Base-by-base conservation (phyloP, 1,140 invertebrate genomes). In the Hyles vespertilio region DNA sequence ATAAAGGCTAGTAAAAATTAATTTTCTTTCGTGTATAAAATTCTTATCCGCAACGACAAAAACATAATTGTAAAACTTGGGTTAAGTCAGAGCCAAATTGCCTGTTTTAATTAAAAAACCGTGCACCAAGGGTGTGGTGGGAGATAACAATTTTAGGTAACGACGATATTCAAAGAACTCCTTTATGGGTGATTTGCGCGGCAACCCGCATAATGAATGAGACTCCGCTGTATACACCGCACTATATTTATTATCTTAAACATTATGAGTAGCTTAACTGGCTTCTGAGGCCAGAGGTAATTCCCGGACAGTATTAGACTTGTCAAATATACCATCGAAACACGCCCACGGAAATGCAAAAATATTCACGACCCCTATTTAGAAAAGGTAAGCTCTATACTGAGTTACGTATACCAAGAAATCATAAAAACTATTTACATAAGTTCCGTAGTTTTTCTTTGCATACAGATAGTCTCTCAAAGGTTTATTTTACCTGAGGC, bases 121-220 rank as follows among this genome's bases (percentile, higher is more conserved):
- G 66, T 65, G 67, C 65, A 67, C 67, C 63, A 52, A 66, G 63
- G 61, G 61, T 51, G 59, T 67, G 65, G 69, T 65, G 60, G 65
- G 56, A 69, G 70, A 72, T 78, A 76, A 76, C 69, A 72, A 70
- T 74, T 77, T 77, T 74, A 65, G 68, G 68, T 74, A 77, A 77
- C 73, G 70, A 65, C 70, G 67, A 70, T 72, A 72, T 69, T 65
- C 63, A 68, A 71, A 72, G 69, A 69, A 75, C 63, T 75, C 72
- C 59, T 73, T 77, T 77, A 77, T 70, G 65, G 70, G 66, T 65
- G 61, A 71, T 71, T 66, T 63, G 65, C 50, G 70, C 59, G 12
- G 46, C 56, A 69, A 65, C 65, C 67, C 71, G 70, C 70, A 73
- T 77, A 75, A 77, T 75, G 69, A 73, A 75, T 71, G 62, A 71